Evolutionary conservation across 1,140 invertebrate genomes (phyloP).

Genomic region (Heliconius eleuchia): DNA sequence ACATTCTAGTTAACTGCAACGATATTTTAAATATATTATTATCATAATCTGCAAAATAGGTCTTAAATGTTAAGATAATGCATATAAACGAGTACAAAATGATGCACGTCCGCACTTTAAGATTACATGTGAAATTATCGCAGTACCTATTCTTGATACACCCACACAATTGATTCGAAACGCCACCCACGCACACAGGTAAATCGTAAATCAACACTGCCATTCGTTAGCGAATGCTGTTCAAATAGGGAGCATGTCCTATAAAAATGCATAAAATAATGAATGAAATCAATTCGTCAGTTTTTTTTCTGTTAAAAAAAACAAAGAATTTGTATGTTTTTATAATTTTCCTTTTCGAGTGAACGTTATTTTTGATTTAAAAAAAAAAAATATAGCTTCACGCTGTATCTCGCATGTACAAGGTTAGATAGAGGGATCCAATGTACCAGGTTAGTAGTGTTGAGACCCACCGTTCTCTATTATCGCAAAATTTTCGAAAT

Average conservation of each 20-base stretch:
- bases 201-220: slow-evolving; percentile 72
- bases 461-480: no score
- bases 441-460: no score
- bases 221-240: slow-evolving; percentile 72
- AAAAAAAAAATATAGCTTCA: no score
- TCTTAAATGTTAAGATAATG: slow-evolving; percentile 28
- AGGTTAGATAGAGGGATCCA: no score
- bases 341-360: not conserved
- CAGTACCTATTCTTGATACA: slow-evolving; percentile 45
- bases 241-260: slow-evolving; percentile 65
- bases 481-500: no score
- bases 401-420: no score
- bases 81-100: slow-evolving; percentile 29
- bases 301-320: not conserved
- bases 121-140: slow-evolving; percentile 51
- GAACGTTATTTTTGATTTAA: not conserved
- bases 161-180: slow-evolving; percentile 60
- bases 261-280: slow-evolving; percentile 65
- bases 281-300: slow-evolving; percentile 20
- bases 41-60: slow-evolving; percentile 26
- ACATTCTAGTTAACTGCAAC: not conserved
- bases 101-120: slow-evolving; percentile 44
- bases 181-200: slow-evolving; percentile 58
- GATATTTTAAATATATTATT: slow-evolving; percentile 14
- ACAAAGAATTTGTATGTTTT: not conserved